A percentile compares a stretch with the other conserved stretches of the same genome.
Conservation (phyloP, 2,113 vertebrate genomes). For the Dolichotis patagonum region DNA sequence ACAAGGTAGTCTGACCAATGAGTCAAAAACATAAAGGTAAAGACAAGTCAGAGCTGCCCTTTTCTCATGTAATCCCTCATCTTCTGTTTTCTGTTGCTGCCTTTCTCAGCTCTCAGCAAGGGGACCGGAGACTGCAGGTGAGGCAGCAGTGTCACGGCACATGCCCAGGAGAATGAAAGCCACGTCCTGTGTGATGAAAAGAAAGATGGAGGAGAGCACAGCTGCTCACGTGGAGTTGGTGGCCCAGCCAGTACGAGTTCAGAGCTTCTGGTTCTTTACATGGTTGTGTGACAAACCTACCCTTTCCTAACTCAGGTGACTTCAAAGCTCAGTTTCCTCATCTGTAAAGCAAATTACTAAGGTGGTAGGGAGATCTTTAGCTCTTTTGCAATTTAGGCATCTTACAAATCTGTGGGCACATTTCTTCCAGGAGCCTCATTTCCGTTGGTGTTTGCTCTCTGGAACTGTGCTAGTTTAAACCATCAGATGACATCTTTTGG, state of each 20-base stretch:
- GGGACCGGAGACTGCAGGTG: background rate
- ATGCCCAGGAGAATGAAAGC: background rate
- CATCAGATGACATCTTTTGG: constrained; percentile 71
- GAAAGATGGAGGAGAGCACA: accelerated
- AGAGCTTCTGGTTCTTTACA: background rate
- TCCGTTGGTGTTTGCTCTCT: constrained; percentile 63
- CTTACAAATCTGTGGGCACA: background rate
- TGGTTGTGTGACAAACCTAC: background rate
- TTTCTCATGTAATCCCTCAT: background rate
- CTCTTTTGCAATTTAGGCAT: constrained; percentile 24
- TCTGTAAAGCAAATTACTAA: constrained; percentile 46
- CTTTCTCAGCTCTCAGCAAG: background rate
- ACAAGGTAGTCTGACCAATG: background rate
- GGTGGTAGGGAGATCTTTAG: background rate
- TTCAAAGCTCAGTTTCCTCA: constrained; percentile 46
- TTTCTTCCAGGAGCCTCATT: constrained; percentile 61
- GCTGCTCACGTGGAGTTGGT: background rate
- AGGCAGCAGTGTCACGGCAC: background rate
- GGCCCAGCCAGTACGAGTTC: background rate
- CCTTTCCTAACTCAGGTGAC: background rate
- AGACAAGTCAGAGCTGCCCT: background rate
- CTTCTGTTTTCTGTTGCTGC: background rate
- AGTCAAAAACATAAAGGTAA: background rate
- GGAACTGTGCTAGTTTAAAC: constrained; percentile 68
- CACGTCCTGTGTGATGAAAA: background rate